These are phyloP conservation scores for Minunthozetes semirufus DNA, from an alignment of 2,888 invertebrate genomes.

Conservation along the genomic window DNA sequence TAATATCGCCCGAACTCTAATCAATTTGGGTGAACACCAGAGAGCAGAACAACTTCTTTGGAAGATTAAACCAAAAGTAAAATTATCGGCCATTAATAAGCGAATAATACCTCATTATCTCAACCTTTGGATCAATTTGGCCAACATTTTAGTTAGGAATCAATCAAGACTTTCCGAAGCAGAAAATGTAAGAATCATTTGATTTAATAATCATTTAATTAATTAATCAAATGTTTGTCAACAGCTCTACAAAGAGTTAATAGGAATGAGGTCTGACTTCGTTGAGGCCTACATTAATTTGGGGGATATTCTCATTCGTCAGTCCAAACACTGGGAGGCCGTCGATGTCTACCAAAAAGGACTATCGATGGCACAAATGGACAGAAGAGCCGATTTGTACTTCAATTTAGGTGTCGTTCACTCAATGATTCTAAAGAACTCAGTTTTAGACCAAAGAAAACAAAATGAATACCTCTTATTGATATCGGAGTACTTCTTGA, in stretches of 20 bases:
- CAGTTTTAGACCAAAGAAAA: conserved; percentile 58
- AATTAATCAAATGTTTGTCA: not conserved
- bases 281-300: conserved; percentile 92
- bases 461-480: conserved; percentile 58
- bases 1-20: conserved; percentile 92
- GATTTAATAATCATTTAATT: conserved; percentile 8
- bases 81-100: conserved; percentile 88
- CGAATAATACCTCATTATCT: conserved; percentile 90
- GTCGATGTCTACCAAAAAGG: conserved; percentile 89
- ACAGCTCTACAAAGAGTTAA: conserved; percentile 73
- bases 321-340: conserved; percentile 86
- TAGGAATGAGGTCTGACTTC: conserved; percentile 92
- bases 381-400: conserved; percentile 72
- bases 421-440: conserved; percentile 57
- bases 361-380: conserved; percentile 79
- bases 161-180: conserved; percentile 84
- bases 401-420: conserved; percentile 90
- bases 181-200: conserved; percentile 56
- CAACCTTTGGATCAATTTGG: conserved; percentile 88
- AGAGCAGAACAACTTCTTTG: conserved; percentile 67
- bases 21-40: conserved; percentile 73
- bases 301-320: conserved; percentile 86
- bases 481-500: conserved; percentile 81
- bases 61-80: conserved; percentile 53
- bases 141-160: conserved; percentile 86